Base-by-base conservation (phyloP, 2,797 vertebrate species). In the Takifugu ocellatus region DNA sequence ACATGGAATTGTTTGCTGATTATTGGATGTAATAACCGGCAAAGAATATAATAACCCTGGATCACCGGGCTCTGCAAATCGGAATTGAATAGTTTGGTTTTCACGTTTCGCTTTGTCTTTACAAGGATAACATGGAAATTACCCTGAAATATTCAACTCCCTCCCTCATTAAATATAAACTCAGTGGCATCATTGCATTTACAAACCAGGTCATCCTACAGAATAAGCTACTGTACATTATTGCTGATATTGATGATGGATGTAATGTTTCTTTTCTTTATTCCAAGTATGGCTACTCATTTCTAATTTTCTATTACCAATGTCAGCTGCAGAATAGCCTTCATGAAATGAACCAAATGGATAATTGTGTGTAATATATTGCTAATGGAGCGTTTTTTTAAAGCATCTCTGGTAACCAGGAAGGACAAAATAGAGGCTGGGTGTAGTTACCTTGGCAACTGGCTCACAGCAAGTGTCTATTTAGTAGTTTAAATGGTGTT, bases 221-320 rank as follows among this genome's bases (percentile, higher is more conserved):
- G 51, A 62, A 68, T 66, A 62, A 61, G 62, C 74, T 76, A 59
- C 82, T 88, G 76, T 88, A 88, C 86, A 89, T 90, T 90, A 90
- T 90, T 90, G 87, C 89, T 88, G 83, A 81, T 66, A 72, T 56
- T 73, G 70, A 78, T 53, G 25, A 73, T 74, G 64, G 21, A 11
- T 72, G 67, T 60, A 49, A 64, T 70, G 55, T 14, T 7, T 65
- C 56, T 46, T 14, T 52, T 29, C 14, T 25, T 33, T 48, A 8
- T 59, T 72, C 64, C 25, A 65, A n/a, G 54, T 72, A 81, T 81
- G 82, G 83, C 81, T 83, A 73, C 79, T 65, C 49, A 1, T 54
- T 67, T 63, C 55, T 50, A 65, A 73, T 76, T 66, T 12, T 79
- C 42, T 75, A 5, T 74, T 75, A 75, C 52, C 65, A 52, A 49